These are phyloP conservation scores for Agriopis aurantiaria DNA, from an alignment of 2,888 invertebrate species.

Conservation along the genomic window DNA sequence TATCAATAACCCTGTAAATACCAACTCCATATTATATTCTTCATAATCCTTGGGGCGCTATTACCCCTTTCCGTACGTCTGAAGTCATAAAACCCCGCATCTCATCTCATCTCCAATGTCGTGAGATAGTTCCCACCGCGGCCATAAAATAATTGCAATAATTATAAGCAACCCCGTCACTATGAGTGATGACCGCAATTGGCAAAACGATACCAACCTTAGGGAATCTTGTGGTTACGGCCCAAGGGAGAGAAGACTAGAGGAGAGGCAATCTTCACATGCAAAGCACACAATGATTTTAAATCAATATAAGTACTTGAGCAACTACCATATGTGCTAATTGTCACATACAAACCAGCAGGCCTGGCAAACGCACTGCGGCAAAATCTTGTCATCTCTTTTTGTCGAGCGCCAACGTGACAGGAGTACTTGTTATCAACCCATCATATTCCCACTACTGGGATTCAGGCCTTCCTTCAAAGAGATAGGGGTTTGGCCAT, in stretches of 20 bases:
- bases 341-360: background rate
- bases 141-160: constrained; percentile 45
- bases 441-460: no score
- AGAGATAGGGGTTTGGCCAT: no score
- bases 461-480: no score
- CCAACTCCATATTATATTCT: constrained; percentile 19
- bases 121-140: constrained; percentile 19
- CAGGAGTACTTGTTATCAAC: no score
- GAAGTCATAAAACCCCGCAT: constrained; percentile 22
- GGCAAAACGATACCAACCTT: constrained; percentile 35
- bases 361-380: no score
- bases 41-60: constrained; percentile 6
- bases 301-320: no score
- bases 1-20: constrained; percentile 2
- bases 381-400: no score
- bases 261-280: background rate
- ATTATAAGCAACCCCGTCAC: constrained; percentile 42
- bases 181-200: constrained; percentile 42
- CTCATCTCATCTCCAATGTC: background rate
- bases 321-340: background rate
- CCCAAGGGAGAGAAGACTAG: constrained; percentile 10
- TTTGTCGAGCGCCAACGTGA: no score
- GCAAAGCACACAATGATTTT: background rate
- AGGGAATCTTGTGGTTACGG: constrained; percentile 34
- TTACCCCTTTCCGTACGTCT: background rate